phyloP scores from a whole-genome alignment of 2,797 vertebrate species.

The Mus caroli region DNA sequence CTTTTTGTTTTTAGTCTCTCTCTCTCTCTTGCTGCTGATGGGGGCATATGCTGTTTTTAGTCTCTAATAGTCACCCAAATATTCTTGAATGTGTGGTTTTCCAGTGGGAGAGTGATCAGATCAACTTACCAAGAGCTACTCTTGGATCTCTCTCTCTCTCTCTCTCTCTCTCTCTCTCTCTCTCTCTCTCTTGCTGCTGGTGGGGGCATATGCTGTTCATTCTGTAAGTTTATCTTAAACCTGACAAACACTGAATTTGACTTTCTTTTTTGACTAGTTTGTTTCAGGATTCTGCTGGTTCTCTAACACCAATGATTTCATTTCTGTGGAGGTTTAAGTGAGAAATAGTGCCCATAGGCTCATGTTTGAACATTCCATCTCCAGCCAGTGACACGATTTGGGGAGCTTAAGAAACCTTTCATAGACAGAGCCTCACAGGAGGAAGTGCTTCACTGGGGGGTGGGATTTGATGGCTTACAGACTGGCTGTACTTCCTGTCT shows the following conservation, averaged over 20 bases:
- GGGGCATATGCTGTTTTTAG: too few relatives aligned
- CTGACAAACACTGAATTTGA: background rate
- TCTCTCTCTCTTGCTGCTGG: too few relatives aligned
- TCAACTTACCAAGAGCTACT: background rate
- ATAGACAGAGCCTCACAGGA: background rate
- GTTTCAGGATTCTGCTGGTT: background rate
- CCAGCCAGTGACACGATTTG: background rate
- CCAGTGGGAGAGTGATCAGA: background rate
- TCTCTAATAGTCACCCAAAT: too few relatives aligned
- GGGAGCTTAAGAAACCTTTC: background rate
- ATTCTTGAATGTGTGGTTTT: background rate
- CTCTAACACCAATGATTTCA: background rate
- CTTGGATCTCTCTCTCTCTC: background rate
- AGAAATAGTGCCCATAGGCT: background rate
- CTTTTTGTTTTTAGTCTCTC: background rate
- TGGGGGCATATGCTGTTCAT: background rate
- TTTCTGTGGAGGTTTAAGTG: too few relatives aligned
- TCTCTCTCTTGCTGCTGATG: too few relatives aligned
- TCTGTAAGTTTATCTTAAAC: slow-evolving; percentile 38
- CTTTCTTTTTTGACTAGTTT: background rate
- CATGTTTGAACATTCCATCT: background rate
- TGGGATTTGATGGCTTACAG: background rate
- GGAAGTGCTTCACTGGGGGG: background rate
- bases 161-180: too few relatives aligned
- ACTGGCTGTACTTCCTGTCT: background rate